phyloP scores from a whole-genome alignment of 1,140 invertebrate genomes.

The Triops longicaudatus region DNA sequence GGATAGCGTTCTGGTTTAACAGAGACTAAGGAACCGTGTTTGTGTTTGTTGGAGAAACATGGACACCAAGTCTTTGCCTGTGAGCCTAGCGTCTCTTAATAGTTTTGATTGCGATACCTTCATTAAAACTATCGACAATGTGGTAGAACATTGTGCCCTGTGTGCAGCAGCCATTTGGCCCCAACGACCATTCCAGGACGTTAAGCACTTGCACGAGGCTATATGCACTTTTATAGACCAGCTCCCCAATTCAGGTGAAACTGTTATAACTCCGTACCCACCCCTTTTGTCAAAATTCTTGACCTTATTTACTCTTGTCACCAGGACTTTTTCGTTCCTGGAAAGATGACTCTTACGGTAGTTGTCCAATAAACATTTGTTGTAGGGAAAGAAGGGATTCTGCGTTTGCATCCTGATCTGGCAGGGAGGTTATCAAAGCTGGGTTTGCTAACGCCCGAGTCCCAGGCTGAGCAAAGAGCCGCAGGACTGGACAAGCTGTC shows the following conservation, averaged over 20 bases:
- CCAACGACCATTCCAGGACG: constrained; percentile 46
- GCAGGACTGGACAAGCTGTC: constrained; percentile 49
- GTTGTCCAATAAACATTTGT: background rate
- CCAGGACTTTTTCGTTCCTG: constrained; percentile 28
- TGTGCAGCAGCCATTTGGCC: constrained; percentile 45
- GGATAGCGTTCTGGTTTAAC: constrained; percentile 14
- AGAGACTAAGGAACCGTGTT: background rate
- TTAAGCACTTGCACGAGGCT: constrained; percentile 44
- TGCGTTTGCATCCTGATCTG: constrained; percentile 54
- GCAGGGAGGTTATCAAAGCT: constrained; percentile 49
- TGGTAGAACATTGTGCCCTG: constrained; percentile 52
- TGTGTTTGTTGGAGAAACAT: constrained; percentile 15
- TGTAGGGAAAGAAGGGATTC: constrained; percentile 47
- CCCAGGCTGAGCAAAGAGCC: constrained; percentile 48
- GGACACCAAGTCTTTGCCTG: background rate
- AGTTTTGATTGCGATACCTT: constrained; percentile 47
- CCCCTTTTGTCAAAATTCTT: constrained; percentile 23
- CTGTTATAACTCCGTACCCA: constrained; percentile 8
- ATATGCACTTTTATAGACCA: constrained; percentile 49
- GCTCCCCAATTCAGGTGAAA: constrained; percentile 45
- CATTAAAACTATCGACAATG: constrained; percentile 51
- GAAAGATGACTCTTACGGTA: background rate
- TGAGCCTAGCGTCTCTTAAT: constrained; percentile 40
- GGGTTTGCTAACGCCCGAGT: constrained; percentile 50
- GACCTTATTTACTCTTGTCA: constrained; percentile 15